Evolutionary conservation across 35 echinoderm and acorn worm genomes (phyloP).

Genomic region (Hemicentrotus pulcherrimus): DNA sequence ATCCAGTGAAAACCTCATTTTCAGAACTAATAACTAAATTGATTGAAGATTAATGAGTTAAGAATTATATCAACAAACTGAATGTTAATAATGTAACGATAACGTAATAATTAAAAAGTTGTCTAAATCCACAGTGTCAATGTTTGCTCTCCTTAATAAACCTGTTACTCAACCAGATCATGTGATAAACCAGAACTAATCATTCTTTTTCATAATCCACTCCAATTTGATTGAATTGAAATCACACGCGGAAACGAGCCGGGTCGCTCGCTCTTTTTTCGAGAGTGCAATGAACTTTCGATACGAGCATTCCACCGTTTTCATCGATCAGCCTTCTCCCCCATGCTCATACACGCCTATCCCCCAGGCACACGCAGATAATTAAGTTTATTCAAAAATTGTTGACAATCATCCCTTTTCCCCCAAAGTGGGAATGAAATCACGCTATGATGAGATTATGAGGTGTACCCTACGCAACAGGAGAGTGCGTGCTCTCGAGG

Average conservation of each 20-base stretch:
- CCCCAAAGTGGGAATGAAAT: neutral
- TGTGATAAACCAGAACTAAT: neutral
- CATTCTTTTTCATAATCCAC: neutral
- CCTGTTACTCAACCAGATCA: neutral
- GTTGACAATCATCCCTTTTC: neutral
- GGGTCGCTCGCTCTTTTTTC: neutral
- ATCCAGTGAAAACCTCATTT: no score
- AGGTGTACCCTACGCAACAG: neutral
- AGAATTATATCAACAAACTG: no score
- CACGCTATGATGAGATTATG: neutral
- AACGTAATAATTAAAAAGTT: neutral
- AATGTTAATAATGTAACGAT: neutral
- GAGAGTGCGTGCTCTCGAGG: neutral
- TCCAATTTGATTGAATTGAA: neutral
- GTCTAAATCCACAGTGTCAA: neutral
- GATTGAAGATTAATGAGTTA: no score
- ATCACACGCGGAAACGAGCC: neutral
- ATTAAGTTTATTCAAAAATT: slow-evolving; percentile 21
- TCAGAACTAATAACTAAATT: no score
- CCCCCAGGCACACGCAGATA: neutral
- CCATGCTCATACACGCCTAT: neutral
- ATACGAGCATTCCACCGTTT: neutral
- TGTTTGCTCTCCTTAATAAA: neutral
- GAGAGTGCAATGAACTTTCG: neutral
- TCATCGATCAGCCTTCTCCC: neutral